Percentiles rank a stretch among this genome's conserved stretches.
Evolutionary conservation across 2,888 invertebrate species (phyloP).

Genomic region (Folsomia manolachei): DNA sequence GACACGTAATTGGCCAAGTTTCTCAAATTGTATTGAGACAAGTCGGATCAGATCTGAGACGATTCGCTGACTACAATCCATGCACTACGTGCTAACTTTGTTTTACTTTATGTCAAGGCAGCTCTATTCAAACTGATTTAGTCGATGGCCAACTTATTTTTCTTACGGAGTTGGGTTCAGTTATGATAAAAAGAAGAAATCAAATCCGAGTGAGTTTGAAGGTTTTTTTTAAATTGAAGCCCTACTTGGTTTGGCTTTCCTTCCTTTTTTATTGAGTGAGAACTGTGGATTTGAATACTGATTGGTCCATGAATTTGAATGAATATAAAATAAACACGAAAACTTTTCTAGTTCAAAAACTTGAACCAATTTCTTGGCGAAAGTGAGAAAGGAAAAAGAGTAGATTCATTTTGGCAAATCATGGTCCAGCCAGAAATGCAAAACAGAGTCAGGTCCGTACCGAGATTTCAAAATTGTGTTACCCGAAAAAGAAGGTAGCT

Average conservation of each 20-base stretch:
- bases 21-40: background rate
- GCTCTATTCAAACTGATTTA: background rate
- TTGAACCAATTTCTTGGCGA: no score
- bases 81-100: background rate
- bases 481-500: no score
- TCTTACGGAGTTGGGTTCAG: no score
- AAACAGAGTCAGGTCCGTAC: no score
- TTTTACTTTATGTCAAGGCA: background rate
- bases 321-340: background rate
- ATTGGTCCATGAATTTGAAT: background rate
- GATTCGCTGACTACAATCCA: background rate
- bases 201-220: background rate
- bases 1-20: background rate
- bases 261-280: background rate
- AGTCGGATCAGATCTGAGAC: background rate
- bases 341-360: background rate
- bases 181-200: background rate
- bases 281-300: background rate
- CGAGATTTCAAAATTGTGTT: no score
- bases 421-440: background rate
- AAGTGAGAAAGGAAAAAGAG: background rate
- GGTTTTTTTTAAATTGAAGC: background rate
- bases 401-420: background rate
- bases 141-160: background rate
- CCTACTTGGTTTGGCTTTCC: background rate